Evolutionary conservation across 92 coral and sea anemone species (phyloP).

Genomic region (Heliopora coerulea): DNA sequence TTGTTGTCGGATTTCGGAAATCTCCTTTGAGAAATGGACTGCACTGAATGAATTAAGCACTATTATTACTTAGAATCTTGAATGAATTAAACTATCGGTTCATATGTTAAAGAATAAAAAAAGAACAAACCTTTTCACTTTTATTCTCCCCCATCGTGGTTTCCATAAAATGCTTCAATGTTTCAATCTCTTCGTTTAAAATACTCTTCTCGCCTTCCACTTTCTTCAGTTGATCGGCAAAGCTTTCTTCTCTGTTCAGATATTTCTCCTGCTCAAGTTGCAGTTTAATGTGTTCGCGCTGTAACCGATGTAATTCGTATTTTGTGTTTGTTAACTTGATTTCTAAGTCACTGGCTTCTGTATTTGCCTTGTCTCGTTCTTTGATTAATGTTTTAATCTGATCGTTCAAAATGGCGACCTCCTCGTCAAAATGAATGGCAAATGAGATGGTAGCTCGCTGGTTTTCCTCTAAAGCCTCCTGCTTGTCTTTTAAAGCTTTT

Average conservation of each 20-base stretch:
- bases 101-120: neutral
- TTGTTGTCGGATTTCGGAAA: too few relatives aligned
- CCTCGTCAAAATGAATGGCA: conserved; percentile 78
- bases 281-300: conserved; percentile 70
- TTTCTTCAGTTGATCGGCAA: conserved; percentile 45
- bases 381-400: conserved; percentile 54
- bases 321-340: conserved; percentile 65
- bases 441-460: conserved; percentile 75
- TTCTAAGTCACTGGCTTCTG: conserved; percentile 69
- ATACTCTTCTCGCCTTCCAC: conserved; percentile 36
- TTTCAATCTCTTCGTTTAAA: conserved; percentile 12
- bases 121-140: neutral
- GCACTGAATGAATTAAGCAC: too few relatives aligned
- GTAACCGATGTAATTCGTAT: conserved; percentile 70
- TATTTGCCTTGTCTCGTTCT: conserved; percentile 48
- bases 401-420: conserved; percentile 55
- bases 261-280: conserved; percentile 83
- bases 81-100: too few relatives aligned
- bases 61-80: too few relatives aligned
- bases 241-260: conserved; percentile 56
- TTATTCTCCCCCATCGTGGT: conserved; percentile 11
- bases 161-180: neutral
- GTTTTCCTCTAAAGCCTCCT: conserved; percentile 83
- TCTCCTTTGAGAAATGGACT: too few relatives aligned
- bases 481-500: conserved; percentile 68